Conservation (phyloP, 1,140 invertebrate genomes). For the Chlorops oryzae region DNA sequence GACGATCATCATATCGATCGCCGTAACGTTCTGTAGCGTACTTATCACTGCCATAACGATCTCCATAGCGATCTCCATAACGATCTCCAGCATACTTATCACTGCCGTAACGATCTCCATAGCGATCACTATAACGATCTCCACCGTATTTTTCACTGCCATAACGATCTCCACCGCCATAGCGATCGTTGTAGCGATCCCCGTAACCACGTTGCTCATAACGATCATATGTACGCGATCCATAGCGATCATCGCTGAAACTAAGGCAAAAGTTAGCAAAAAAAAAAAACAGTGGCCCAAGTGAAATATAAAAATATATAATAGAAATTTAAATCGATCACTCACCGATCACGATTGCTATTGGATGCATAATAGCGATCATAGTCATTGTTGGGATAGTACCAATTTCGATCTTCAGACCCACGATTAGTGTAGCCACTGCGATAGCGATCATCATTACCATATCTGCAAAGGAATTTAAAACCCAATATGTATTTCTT, state of each 20-base stretch:
- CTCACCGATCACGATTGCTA: constrained; percentile 6
- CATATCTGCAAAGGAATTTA: constrained; percentile 10
- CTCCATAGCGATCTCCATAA: constrained; percentile 24
- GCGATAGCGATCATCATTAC: constrained; percentile 26
- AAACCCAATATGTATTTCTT: no score
- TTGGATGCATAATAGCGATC: constrained; percentile 7
- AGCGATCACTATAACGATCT: constrained; percentile 45
- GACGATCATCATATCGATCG: neutral
- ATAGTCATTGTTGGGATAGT: constrained; percentile 21
- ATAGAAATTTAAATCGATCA: no score
- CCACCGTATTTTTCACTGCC: constrained; percentile 28
- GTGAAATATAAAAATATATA: neutral
- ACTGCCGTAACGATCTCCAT: constrained; percentile 9
- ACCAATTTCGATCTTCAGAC: constrained; percentile 33
- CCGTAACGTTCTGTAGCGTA: neutral
- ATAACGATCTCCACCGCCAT: constrained; percentile 14
- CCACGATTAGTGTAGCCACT: constrained; percentile 27
- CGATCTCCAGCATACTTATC: constrained; percentile 28
- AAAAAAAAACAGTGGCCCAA: neutral
- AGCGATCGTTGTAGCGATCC: constrained; percentile 38
- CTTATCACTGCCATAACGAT: neutral
- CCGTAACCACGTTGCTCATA: constrained; percentile 45
- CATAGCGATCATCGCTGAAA: constrained; percentile 36
- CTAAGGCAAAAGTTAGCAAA: neutral
- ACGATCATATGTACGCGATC: constrained; percentile 36